Conservation (phyloP, 2,797 vertebrate species). For the Pteropus rufus region DNA sequence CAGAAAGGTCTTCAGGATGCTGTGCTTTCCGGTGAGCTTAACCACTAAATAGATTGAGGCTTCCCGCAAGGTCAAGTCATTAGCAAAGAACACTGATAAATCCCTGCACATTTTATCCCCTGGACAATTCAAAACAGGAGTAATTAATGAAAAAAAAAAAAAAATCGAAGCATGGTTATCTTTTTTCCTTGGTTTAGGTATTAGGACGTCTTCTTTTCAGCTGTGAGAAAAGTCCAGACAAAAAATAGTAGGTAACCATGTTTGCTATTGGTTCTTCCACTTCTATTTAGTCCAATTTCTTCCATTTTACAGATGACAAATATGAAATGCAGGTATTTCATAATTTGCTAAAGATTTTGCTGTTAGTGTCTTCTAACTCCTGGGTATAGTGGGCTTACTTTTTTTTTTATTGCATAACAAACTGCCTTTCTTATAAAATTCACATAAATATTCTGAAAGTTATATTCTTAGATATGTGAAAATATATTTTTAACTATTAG, state of each 20-base stretch:
- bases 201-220: neutral
- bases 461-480: neutral
- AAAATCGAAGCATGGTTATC: neutral
- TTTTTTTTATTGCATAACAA: neutral
- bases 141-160: neutral
- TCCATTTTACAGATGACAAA: neutral
- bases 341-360: neutral
- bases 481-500: neutral
- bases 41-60: neutral
- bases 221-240: neutral
- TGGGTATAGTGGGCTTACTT: neutral
- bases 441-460: neutral
- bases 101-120: neutral
- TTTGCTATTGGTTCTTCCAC: neutral
- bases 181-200: neutral
- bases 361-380: neutral
- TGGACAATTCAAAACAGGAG: conserved; percentile 6
- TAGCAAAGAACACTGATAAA: neutral
- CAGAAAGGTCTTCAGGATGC: neutral
- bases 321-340: neutral
- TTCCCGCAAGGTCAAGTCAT: neutral
- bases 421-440: neutral
- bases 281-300: neutral
- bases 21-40: neutral
- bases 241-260: neutral